Base-by-base conservation (phyloP, 37 sponge, comb jelly and placozoan species). In the Diacarnus erythraeanus region DNA sequence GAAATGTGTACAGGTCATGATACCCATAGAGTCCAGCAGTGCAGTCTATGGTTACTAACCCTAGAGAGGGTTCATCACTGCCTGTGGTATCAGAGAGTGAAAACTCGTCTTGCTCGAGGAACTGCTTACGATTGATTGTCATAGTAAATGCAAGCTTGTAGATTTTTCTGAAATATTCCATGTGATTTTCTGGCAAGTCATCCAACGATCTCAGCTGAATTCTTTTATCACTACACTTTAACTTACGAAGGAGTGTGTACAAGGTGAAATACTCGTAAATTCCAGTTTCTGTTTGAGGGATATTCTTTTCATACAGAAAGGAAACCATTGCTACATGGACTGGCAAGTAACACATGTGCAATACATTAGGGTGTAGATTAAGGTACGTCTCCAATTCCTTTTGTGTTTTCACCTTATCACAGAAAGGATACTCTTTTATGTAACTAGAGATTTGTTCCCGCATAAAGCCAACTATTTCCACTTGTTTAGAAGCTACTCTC, bases 341-440 rank as follows among this genome's bases (percentile, higher is more conserved):
- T 36, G 80, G 80, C 9, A 80, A 71, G 35, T 71, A 80, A 29
- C 71, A 70, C 80, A 80, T 80, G 71, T 80, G 80, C 9, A 23
- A 33, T 2, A 80, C 30, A 34, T 69, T 80, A 2, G 27, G 72
- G 38, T 80, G 72, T 0, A 15, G 38, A 2, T 70, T 2, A 0
- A 80, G 42, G 35, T 80, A 80, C 25, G 41, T 25, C 38, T 35
- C 34, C 22, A 80, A 41, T 47, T 47, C 38, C 6, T 47, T 47
- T 12, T 41, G 17, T 9, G 31, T 27, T 31, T 8, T 23, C 18
- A 12, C 5, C 21, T 8, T 58, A 40, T 69, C 57, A 2, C 29
- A 17, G 40, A 36, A 58, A 3, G 38, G 56, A 21, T 69, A 5
- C 51, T 47, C 51, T n/a, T 74, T 30, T 25, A 80, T 58, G 60